Evolutionary conservation across 1,140 invertebrate species (phyloP).

Genomic region (Hermatobates lingyangjiaoensis): DNA sequence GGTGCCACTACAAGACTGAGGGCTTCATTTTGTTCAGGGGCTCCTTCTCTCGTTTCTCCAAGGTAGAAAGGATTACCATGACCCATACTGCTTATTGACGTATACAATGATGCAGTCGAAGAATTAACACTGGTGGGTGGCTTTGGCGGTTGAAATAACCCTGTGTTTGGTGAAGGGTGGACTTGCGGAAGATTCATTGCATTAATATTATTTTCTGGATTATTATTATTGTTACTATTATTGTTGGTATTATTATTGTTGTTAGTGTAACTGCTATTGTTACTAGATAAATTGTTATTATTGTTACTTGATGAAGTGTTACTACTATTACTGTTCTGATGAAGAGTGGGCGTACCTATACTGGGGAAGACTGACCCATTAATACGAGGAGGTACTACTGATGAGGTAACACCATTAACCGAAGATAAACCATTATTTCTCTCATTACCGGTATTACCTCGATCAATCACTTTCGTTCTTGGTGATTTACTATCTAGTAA

Average conservation of each 20-base stretch:
- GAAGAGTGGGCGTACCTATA: constrained; percentile 10
- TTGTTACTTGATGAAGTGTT: constrained; percentile 20
- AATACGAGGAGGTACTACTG: constrained; percentile 23
- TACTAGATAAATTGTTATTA: constrained; percentile 16
- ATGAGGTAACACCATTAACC: constrained; percentile 7
- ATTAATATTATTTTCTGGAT: constrained; percentile 34
- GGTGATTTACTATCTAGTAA: constrained; percentile 66
- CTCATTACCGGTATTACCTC: constrained; percentile 25
- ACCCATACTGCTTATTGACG: constrained; percentile 25
- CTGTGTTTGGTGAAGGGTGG: constrained; percentile 38
- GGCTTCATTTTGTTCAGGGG: constrained; percentile 81
- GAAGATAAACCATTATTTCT: constrained; percentile 23
- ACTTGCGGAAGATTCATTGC: constrained; percentile 47
- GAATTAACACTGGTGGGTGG: constrained; percentile 46
- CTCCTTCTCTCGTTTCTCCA: constrained; percentile 37
- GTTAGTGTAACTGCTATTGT: no score
- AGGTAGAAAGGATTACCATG: constrained; percentile 49
- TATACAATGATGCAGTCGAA: constrained; percentile 35
- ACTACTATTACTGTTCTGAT: constrained; percentile 21
- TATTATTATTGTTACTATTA: constrained; percentile 17
- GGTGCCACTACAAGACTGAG: constrained; percentile 81
- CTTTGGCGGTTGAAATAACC: constrained; percentile 62
- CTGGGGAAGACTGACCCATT: constrained; percentile 28
- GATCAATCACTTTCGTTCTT: constrained; percentile 53
- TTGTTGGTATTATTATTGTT: no score